phyloP scores from a whole-genome alignment of 2,113 vertebrate species.

The Hippocampus guttulatus region DNA sequence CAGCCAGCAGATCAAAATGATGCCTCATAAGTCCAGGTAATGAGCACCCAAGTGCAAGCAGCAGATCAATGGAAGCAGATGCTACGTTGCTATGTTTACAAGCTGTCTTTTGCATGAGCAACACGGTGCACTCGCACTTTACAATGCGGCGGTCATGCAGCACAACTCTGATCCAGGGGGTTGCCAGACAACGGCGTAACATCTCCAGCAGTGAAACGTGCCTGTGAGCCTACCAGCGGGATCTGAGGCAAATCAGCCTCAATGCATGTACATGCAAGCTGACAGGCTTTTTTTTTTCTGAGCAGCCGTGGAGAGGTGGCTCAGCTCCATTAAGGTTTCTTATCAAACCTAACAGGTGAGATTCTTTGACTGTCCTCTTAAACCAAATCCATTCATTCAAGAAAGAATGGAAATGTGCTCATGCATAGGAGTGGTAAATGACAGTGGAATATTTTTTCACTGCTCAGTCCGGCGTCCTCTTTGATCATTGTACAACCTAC shows the following conservation, averaged over 20 bases:
- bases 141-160: conserved; percentile 16
- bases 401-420: conserved; percentile 28
- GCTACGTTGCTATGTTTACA: conserved; percentile 20
- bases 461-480: neutral
- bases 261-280: conserved; percentile 57
- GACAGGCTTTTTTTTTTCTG: conserved; percentile 42
- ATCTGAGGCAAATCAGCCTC: conserved; percentile 63
- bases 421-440: conserved; percentile 39
- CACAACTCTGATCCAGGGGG: conserved; percentile 38
- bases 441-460: conserved; percentile 16
- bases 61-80: conserved; percentile 29
- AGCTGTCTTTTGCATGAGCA: conserved; percentile 28
- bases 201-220: conserved; percentile 66
- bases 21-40: conserved; percentile 39
- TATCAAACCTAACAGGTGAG: conserved; percentile 21
- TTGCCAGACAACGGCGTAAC: conserved; percentile 59
- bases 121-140: conserved; percentile 5
- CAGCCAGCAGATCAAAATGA: conserved; percentile 40
- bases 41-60: conserved; percentile 24
- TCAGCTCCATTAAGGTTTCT: conserved; percentile 44
- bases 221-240: conserved; percentile 42
- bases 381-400: conserved; percentile 22
- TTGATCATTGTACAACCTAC: neutral
- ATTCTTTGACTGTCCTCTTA: conserved; percentile 28
- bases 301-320: conserved; percentile 34